Conservation (phyloP, 2,113 vertebrate genomes). For the Entelurus aequoreus region DNA sequence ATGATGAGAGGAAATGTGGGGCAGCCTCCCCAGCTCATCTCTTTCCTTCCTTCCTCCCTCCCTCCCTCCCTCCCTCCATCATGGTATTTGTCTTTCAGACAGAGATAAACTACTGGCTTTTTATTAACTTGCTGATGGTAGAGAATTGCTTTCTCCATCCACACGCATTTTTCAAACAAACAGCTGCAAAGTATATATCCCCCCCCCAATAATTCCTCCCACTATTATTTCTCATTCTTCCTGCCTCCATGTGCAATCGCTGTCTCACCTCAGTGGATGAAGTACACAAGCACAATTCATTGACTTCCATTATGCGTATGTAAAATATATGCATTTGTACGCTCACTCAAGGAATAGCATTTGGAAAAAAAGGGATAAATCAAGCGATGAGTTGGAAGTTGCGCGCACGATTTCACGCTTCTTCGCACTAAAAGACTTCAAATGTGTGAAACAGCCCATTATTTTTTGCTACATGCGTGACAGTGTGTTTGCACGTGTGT, state of each 20-base stretch:
- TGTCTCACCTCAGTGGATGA: slow-evolving; percentile 20
- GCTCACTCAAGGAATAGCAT: slow-evolving; percentile 33
- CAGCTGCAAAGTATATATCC: slow-evolving; percentile 44
- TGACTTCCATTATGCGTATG: slow-evolving; percentile 19
- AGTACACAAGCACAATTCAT: slow-evolving; percentile 44
- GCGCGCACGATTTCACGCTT: slow-evolving; percentile 4
- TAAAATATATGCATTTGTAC: too few relatives aligned
- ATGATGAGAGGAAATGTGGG: slow-evolving; percentile 44
- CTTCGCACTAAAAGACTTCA: slow-evolving; percentile 9
- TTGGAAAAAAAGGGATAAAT: slow-evolving; percentile 1
- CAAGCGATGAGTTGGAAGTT: slow-evolving; percentile 6
- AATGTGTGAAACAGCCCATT: slow-evolving; percentile 38
- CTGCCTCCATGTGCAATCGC: not conserved
- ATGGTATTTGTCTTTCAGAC: slow-evolving; percentile 71
- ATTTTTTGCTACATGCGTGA: slow-evolving; percentile 22
- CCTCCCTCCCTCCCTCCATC: slow-evolving; percentile 40
- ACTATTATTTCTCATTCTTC: slow-evolving; percentile 28
- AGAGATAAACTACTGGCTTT: slow-evolving; percentile 70
- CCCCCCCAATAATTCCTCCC: slow-evolving; percentile 42
- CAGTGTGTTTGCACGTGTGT: slow-evolving; percentile 34
- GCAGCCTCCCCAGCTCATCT: slow-evolving; percentile 36
- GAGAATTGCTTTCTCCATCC: slow-evolving; percentile 60
- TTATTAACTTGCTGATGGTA: slow-evolving; percentile 73
- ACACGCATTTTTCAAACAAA: slow-evolving; percentile 53
- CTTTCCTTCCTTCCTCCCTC: not conserved